Conservation (phyloP, 2,888 invertebrate species). For the Agriopis aurantiaria region DNA sequence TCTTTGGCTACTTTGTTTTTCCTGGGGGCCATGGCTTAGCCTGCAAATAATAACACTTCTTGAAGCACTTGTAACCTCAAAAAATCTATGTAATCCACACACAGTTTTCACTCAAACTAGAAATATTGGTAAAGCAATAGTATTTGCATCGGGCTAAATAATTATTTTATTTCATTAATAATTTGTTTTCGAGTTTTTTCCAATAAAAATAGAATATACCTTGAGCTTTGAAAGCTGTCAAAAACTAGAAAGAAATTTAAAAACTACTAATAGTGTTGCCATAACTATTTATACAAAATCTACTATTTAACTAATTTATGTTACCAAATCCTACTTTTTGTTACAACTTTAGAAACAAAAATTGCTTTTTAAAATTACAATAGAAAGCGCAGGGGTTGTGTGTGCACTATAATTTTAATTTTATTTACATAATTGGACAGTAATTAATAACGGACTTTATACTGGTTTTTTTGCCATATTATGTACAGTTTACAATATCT, state of each 20-base stretch:
- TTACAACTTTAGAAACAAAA: not conserved
- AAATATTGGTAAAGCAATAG: conserved; percentile 32
- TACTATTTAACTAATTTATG: not conserved
- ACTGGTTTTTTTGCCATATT: too few relatives aligned
- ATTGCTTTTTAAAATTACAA: too few relatives aligned
- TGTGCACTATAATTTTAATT: too few relatives aligned
- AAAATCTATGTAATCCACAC: conserved; percentile 73
- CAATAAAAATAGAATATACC: conserved; percentile 68
- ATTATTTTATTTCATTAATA: conserved; percentile 59
- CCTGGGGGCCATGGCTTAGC: conserved; percentile 95
- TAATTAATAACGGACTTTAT: too few relatives aligned
- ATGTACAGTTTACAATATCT: too few relatives aligned
- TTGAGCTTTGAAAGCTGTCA: conserved; percentile 83
- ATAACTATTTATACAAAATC: conserved; percentile 15
- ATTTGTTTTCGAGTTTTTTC: conserved; percentile 54
- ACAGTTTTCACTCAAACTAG: conserved; percentile 47
- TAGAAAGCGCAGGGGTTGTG: too few relatives aligned
- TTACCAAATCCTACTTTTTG: not conserved
- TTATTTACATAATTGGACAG: too few relatives aligned
- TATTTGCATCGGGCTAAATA: conserved; percentile 37
- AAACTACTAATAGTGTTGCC: conserved; percentile 21
- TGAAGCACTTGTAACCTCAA: conserved; percentile 76
- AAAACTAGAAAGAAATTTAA: conserved; percentile 74
- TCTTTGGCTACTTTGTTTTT: conserved; percentile 99
- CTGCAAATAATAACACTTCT: conserved; percentile 80